phyloP scores from a whole-genome alignment of 2,888 invertebrate genomes.

The Entomobrya proxima region DNA sequence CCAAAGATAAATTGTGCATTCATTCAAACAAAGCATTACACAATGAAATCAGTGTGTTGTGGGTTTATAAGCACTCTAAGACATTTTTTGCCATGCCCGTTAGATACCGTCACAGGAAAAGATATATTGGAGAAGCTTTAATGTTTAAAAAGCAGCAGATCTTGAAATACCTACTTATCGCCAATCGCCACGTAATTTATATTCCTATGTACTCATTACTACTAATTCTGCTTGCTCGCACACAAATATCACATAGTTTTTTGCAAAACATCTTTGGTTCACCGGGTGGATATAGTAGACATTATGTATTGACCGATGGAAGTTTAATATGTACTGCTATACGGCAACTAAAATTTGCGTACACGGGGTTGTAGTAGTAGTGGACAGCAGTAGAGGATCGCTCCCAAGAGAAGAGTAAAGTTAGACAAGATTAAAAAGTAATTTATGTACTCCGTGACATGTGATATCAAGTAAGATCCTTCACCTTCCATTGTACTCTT shows the following conservation, averaged over 20 bases:
- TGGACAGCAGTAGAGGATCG: background rate
- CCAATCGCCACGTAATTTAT: too few relatives aligned
- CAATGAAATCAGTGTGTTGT: background rate
- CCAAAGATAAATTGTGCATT: too few relatives aligned
- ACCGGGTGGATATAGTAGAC: background rate
- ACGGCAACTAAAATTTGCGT: too few relatives aligned
- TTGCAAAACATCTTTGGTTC: background rate
- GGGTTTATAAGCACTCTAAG: too few relatives aligned
- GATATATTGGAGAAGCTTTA: background rate
- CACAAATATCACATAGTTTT: background rate
- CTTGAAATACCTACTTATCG: background rate
- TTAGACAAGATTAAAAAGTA: constrained; percentile 56
- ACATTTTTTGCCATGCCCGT: background rate
- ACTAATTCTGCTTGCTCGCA: background rate
- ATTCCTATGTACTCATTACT: too few relatives aligned
- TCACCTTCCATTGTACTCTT: constrained; percentile 58
- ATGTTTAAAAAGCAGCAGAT: too few relatives aligned
- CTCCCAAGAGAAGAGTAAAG: background rate
- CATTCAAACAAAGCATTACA: too few relatives aligned
- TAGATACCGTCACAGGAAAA: background rate
- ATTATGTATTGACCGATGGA: background rate
- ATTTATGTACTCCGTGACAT: constrained; percentile 64
- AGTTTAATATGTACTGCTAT: background rate
- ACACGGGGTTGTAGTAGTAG: too few relatives aligned
- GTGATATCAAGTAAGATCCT: constrained; percentile 61